Evolutionary conservation across 2,113 vertebrate genomes (phyloP).

Genomic region (Catharus bicknelli): DNA sequence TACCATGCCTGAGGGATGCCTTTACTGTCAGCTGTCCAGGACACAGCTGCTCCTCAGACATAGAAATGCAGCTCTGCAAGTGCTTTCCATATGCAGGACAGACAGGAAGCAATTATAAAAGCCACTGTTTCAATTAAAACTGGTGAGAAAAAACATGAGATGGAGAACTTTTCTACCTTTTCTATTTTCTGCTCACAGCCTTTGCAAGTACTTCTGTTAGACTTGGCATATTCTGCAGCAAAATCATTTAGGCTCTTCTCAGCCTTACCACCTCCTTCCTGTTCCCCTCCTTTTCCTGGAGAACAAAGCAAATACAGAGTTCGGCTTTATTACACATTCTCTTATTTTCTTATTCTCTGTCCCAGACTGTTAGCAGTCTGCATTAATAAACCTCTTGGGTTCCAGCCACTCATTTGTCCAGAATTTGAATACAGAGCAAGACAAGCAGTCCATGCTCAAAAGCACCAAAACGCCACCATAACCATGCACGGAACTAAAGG

Average conservation of each 20-base stretch:
- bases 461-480: background rate
- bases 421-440: background rate
- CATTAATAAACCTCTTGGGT: background rate
- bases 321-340: background rate
- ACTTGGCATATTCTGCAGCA: constrained; percentile 94
- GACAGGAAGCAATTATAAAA: background rate
- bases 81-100: background rate
- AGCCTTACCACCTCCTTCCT: constrained; percentile 80
- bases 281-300: constrained; percentile 77
- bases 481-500: background rate
- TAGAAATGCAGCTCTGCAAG: constrained; percentile 1
- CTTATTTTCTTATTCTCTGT: background rate
- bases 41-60: background rate
- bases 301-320: constrained; percentile 10
- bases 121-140: background rate
- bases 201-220: constrained; percentile 96
- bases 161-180: constrained; percentile 78
- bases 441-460: background rate
- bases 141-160: background rate
- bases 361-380: background rate
- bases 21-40: background rate
- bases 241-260: constrained; percentile 91
- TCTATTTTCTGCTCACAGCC: constrained; percentile 94
- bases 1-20: background rate
- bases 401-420: background rate